Conservation (phyloP, 2,888 invertebrate genomes). For the Liposcelis brunnea region DNA sequence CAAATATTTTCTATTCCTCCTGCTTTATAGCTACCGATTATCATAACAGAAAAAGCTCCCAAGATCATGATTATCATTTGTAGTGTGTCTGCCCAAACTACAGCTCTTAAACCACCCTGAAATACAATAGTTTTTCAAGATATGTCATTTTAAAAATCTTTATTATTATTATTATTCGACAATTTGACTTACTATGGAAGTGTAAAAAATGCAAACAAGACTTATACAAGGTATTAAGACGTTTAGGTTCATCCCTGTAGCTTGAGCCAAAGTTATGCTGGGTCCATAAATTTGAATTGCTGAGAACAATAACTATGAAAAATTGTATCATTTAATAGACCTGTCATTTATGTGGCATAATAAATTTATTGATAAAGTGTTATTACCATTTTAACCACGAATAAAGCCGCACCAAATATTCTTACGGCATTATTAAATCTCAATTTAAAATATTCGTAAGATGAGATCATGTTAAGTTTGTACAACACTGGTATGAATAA, state of each 20-base stretch:
- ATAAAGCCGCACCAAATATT: constrained; percentile 47
- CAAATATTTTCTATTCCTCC: constrained; percentile 46
- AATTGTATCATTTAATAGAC: too few species aligned
- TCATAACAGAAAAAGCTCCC: constrained; percentile 44
- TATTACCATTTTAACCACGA: constrained; percentile 50
- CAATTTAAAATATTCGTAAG: constrained; percentile 54
- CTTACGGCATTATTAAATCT: constrained; percentile 48
- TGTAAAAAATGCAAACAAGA: constrained; percentile 82
- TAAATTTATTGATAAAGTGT: too few species aligned
- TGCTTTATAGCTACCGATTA: constrained; percentile 44
- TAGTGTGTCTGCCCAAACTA: constrained; percentile 64
- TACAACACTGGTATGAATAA: constrained; percentile 58
- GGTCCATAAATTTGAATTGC: too few species aligned
- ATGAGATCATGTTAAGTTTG: constrained; percentile 52
- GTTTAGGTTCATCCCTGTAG: too few species aligned
- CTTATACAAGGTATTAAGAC: too few species aligned
- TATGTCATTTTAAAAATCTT: too few species aligned
- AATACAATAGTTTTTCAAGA: too few species aligned
- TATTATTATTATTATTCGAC: too few species aligned
- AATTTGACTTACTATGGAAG: constrained; percentile 59
- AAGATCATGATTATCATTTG: constrained; percentile 58
- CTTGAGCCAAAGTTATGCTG: too few species aligned
- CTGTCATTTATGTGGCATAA: too few species aligned
- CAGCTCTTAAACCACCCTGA: constrained; percentile 60
- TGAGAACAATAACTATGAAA: too few species aligned